Conservation (phyloP, 2,113 vertebrate species). For the Ursus arctos region DNA sequence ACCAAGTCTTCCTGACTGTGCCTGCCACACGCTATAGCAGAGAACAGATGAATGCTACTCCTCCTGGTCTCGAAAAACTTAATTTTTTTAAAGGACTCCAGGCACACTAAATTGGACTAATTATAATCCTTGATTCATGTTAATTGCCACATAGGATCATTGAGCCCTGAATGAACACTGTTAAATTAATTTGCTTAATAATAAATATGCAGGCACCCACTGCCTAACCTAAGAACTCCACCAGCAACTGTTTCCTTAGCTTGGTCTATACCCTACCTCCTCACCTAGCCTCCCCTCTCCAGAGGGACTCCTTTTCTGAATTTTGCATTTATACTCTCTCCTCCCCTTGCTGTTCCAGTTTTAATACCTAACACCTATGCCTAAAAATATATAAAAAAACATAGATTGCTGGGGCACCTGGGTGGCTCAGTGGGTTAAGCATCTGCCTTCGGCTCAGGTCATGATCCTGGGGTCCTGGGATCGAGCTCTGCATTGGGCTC, state of each 20-base stretch:
- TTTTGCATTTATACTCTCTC: background rate
- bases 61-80: background rate
- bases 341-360: background rate
- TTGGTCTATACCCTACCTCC: background rate
- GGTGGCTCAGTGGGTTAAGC: background rate
- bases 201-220: background rate
- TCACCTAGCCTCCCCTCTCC: background rate
- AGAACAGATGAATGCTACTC: background rate
- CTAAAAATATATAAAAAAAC: background rate
- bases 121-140: background rate
- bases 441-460: background rate
- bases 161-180: background rate
- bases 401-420: background rate
- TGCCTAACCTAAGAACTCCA: no score
- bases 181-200: background rate
- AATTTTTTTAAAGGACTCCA: background rate
- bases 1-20: background rate
- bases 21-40: background rate
- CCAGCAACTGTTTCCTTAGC: background rate
- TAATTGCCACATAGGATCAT: background rate
- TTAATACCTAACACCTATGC: background rate
- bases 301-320: background rate
- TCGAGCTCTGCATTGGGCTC: background rate
- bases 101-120: background rate
- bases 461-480: background rate